Conservation (phyloP, 2,797 vertebrate genomes). For the Lutra lutra region DNA sequence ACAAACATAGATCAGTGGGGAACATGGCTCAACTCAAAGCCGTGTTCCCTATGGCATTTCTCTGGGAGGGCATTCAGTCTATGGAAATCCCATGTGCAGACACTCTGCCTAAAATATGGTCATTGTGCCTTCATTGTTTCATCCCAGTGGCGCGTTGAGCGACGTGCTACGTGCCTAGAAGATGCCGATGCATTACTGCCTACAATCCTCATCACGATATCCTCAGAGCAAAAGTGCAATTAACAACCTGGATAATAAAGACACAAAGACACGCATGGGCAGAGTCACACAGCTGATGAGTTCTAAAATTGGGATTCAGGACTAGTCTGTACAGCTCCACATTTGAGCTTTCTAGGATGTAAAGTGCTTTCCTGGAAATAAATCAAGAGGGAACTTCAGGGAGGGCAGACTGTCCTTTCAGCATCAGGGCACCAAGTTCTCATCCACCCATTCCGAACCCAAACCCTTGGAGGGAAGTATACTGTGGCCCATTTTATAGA, state of each 20-base stretch:
- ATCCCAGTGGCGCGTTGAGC: background rate
- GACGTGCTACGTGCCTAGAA: background rate
- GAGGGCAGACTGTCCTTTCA: background rate
- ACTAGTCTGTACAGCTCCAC: background rate
- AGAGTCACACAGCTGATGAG: background rate
- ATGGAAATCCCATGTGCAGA: conserved; percentile 10
- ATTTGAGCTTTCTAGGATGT: background rate
- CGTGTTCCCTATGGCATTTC: conserved; percentile 22
- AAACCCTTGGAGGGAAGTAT: background rate
- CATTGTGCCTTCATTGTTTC: background rate
- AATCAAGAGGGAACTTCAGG: background rate
- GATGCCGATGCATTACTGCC: background rate
- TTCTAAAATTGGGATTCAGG: background rate
- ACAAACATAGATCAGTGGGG: conserved; percentile 29
- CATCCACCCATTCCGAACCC: background rate
- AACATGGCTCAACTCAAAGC: background rate
- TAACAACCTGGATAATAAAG: background rate
- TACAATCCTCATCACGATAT: background rate
- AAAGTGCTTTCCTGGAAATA: background rate
- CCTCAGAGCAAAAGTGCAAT: background rate
- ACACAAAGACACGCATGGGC: background rate
- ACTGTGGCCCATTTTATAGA: background rate
- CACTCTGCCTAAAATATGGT: background rate
- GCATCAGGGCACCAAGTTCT: background rate
- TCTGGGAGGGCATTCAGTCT: background rate